phyloP scores from a whole-genome alignment of 2,113 vertebrate genomes.

The Gopherus evgoodei region DNA sequence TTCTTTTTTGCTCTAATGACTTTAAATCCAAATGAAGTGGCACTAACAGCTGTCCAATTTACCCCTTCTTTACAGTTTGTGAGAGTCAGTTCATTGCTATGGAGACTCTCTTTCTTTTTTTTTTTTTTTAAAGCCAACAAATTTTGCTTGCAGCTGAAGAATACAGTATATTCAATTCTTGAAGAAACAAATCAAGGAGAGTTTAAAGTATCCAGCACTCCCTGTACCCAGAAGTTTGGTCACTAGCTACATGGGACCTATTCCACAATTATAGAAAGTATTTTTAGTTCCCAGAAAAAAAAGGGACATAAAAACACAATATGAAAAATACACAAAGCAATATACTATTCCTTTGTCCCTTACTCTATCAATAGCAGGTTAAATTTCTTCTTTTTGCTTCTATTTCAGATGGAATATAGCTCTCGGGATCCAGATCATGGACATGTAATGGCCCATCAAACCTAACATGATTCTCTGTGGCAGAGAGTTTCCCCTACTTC shows the following conservation, averaged over 20 bases:
- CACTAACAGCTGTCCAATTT: fast-evolving
- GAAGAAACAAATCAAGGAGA: not conserved
- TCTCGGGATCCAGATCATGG: not conserved
- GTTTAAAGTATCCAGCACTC: not conserved
- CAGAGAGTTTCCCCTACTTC: not conserved
- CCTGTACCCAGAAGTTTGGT: not conserved
- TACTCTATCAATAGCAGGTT: not conserved
- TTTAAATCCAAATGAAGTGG: not conserved
- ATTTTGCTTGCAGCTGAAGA: fast-evolving
- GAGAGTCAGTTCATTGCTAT: not conserved
- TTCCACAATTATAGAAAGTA: slow-evolving; percentile 10
- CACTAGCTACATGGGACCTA: not conserved
- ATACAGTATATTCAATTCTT: fast-evolving
- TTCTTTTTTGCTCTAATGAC: not conserved
- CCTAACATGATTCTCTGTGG: not conserved
- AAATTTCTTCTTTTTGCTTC: not conserved
- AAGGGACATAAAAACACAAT: slow-evolving; percentile 20
- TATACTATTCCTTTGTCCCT: slow-evolving; percentile 16
- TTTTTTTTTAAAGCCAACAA: not conserved
- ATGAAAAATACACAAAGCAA: slow-evolving; percentile 25
- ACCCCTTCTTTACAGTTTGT: fast-evolving
- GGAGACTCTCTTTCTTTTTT: not conserved
- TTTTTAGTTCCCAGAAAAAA: slow-evolving; percentile 61
- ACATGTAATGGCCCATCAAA: not conserved
- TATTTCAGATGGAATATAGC: not conserved